Evolutionary conservation across 2,888 invertebrate genomes (phyloP), one percentile per base, ranked within the genome.

Genomic region (Drosophila mulleri): DNA sequence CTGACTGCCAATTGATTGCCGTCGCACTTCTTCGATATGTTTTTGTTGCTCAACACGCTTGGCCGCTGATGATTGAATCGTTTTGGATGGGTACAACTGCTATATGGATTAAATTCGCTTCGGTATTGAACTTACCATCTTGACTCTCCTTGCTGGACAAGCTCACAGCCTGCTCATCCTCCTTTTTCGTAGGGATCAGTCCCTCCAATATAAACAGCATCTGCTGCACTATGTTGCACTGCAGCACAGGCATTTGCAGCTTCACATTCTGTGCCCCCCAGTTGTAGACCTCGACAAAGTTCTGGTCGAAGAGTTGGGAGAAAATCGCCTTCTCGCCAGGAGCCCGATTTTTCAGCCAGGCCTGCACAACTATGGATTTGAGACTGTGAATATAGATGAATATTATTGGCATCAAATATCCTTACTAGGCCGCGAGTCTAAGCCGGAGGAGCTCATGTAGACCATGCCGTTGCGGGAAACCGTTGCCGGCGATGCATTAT

Each of bases 401-500:
- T 9, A 6, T 1, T 11, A 20, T 23, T 16, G 2, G 2, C 7
- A 4, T 16, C 47, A 18, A 1, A 0, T 0, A 37, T 11, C 9
- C 91, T 80, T 89, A 95, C 95, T 95, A 91, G 98, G 98, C 85
- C 95, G 95, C 96, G 98, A 99, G 91, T 97, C 96, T 56, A 99
- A 93, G 0, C 98, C 98, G 0, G 98, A 98, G 0, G 98, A 98
- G 88, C 98, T 98, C 98, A 99, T 99, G 92, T 98, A 99, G 7
- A 98, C 97, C 97, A 97, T 97, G 65, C 98, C 98, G 91, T 97
- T 98, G 70, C 98, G 94, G 0, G 98, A 98, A 0, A 99, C 99
- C 0, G 99, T 99, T 1, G 99, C 98, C 2, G 98, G 99, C 12
- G 98, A 98, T 0, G 99, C 99, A 91, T 99, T 99, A 91, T 99